Conservation (phyloP, 1,140 invertebrate genomes). For the Melipona quadrifasciata region DNA sequence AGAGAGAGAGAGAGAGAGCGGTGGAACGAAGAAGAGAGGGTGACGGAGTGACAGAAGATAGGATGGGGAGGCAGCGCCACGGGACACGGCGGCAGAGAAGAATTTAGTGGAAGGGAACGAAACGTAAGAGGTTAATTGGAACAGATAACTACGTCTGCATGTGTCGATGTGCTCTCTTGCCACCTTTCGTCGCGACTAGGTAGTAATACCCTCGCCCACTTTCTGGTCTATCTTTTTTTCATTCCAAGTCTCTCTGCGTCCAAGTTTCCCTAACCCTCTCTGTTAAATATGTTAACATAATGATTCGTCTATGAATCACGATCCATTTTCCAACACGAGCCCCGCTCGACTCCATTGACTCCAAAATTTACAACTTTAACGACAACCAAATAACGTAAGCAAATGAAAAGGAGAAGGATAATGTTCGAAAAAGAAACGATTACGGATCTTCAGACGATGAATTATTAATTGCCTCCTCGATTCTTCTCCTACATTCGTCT, state of each 20-base stretch:
- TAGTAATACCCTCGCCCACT: background rate
- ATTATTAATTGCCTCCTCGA: conserved; percentile 59
- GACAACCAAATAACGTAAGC: background rate
- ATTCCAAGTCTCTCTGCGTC: conserved; percentile 8
- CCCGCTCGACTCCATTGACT: no score
- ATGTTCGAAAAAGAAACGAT: background rate
- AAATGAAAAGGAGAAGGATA: no score
- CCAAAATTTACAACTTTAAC: background rate
- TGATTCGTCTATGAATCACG: background rate
- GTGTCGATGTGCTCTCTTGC: conserved; percentile 61
- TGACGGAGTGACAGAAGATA: conserved; percentile 20
- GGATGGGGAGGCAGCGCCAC: background rate
- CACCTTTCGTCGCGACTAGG: background rate
- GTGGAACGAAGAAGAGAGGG: background rate
- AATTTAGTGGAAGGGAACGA: conserved; percentile 60
- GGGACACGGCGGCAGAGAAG: conserved; percentile 24
- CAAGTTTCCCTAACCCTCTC: background rate
- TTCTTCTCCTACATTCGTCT: background rate
- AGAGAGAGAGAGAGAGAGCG: no score
- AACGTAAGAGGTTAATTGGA: conserved; percentile 74
- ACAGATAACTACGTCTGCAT: conserved; percentile 70
- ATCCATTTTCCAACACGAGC: background rate
- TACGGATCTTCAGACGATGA: conserved; percentile 51
- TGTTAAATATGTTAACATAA: background rate
- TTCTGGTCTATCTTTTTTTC: conserved; percentile 41